These are phyloP conservation scores for Lepidotrigona ventralis DNA, from an alignment of 1,140 invertebrate species.

Conservation along the genomic window DNA sequence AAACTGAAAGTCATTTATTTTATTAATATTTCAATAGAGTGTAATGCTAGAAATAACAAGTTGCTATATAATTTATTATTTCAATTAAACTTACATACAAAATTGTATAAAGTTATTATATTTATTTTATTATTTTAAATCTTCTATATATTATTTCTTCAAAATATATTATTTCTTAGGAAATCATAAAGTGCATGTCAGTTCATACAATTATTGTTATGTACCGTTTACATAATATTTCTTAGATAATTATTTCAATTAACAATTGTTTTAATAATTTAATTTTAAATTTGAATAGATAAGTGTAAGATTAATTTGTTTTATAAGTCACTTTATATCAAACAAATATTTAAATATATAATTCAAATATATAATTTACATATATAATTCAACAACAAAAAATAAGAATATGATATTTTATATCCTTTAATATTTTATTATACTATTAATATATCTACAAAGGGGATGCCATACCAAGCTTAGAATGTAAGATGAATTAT, in stretches of 20 bases:
- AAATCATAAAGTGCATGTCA: constrained; percentile 74
- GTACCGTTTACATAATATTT: neutral
- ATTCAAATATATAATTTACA: too few relatives aligned
- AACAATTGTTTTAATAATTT: neutral
- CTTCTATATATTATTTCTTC: neutral
- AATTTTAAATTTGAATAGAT: neutral
- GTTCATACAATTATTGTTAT: constrained; percentile 70
- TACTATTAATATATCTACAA: constrained; percentile 43
- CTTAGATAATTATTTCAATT: neutral
- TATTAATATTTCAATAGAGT: constrained; percentile 10
- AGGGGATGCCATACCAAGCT: constrained; percentile 77
- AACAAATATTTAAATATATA: constrained; percentile 16
- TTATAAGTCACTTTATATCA: neutral
- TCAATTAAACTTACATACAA: neutral
- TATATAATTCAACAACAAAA: neutral
- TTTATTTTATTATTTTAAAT: constrained; percentile 17
- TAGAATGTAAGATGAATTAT: constrained; percentile 28
- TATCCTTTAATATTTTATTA: constrained; percentile 31
- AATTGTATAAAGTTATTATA: neutral
- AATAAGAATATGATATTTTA: constrained; percentile 25
- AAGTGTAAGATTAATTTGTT: neutral
- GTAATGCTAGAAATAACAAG: neutral
- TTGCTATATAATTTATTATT: neutral
- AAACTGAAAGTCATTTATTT: neutral
- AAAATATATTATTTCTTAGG: neutral